Evolutionary conservation across 2,113 vertebrate genomes (phyloP).

Genomic region (Hystrix brachyura): DNA sequence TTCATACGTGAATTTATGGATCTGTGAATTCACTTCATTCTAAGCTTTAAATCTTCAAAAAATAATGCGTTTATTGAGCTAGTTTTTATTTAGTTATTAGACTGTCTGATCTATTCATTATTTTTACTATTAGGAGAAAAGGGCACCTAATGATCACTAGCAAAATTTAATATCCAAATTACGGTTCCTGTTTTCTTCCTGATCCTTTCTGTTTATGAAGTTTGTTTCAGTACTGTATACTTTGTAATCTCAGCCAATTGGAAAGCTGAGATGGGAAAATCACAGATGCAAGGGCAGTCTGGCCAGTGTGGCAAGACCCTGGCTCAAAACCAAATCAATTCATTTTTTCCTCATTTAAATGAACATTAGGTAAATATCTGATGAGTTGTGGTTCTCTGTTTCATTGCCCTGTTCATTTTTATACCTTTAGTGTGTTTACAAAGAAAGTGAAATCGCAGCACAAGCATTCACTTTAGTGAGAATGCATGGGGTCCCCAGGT

Average conservation of each 20-base stretch:
- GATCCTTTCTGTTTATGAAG: not conserved
- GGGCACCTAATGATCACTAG: not conserved
- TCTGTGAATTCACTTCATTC: not conserved
- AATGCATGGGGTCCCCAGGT: not conserved
- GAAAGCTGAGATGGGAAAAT: not conserved
- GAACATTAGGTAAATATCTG: not conserved
- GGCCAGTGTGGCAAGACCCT: not conserved
- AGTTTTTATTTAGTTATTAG: not conserved
- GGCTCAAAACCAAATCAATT: not conserved
- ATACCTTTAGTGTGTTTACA: not conserved
- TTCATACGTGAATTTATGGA: not conserved
- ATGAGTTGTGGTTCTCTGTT: not conserved
- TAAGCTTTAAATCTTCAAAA: not conserved
- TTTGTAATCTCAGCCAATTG: not conserved
- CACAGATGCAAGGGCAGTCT: not conserved
- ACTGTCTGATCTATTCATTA: not conserved
- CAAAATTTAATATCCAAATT: not conserved
- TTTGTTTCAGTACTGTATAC: not conserved
- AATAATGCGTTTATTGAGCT: not conserved
- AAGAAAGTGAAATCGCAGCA: not conserved
- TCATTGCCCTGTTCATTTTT: not conserved
- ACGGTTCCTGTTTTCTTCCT: not conserved
- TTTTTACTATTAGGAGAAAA: not conserved
- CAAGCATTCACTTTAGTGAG: not conserved
- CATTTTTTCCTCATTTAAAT: slow-evolving; percentile 1